Evolutionary conservation across 2,888 invertebrate species (phyloP).

Genomic region (Nomada flava): DNA sequence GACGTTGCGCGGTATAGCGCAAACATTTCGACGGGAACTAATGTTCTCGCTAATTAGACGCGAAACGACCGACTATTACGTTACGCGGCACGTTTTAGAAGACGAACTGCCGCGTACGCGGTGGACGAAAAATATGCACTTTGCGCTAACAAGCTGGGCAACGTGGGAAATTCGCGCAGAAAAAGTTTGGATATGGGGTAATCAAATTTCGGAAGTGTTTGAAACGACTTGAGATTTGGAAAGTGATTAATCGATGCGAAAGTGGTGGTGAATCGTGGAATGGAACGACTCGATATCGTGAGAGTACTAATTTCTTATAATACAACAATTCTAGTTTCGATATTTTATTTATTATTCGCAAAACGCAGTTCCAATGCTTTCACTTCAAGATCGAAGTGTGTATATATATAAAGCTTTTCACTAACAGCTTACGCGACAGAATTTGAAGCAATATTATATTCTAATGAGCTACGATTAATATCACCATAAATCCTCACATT

Average conservation of each 20-base stretch:
- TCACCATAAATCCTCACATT: neutral
- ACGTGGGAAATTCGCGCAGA: neutral
- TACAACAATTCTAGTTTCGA: neutral
- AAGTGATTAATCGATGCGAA: neutral
- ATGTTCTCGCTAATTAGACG: constrained; percentile 69
- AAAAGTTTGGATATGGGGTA: too few relatives aligned
- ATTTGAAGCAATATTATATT: neutral
- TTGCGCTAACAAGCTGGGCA: constrained; percentile 34
- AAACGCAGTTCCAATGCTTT: too few relatives aligned
- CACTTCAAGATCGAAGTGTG: neutral
- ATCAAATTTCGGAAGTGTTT: too few relatives aligned
- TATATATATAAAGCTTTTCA: neutral
- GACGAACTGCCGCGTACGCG: constrained; percentile 43
- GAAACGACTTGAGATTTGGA: neutral
- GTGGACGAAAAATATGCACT: constrained; percentile 36
- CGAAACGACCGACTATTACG: constrained; percentile 69
- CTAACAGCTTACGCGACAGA: neutral
- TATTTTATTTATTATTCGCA: too few relatives aligned
- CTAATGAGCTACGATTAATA: neutral
- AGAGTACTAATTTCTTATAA: neutral
- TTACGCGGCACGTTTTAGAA: constrained; percentile 21
- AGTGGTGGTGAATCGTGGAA: neutral
- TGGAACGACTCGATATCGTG: neutral
- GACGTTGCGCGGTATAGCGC: constrained; percentile 35
- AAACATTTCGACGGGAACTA: constrained; percentile 65